These are phyloP conservation scores for Bergia sp. DNA, from an alignment of 92 coral and sea anemone species.

Conservation along the genomic window DNA sequence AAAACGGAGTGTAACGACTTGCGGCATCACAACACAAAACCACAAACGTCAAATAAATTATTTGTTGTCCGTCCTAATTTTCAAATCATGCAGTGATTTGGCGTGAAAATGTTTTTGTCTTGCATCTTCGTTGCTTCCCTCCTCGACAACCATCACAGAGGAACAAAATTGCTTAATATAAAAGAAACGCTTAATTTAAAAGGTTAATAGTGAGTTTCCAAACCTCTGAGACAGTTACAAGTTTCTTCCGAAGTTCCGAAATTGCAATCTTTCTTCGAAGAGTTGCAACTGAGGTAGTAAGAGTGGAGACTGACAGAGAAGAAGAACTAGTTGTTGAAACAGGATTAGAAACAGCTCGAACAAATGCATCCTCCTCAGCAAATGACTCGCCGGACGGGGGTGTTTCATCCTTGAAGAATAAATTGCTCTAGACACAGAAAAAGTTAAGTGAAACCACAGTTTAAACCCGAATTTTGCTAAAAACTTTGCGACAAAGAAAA, in stretches of 20 bases:
- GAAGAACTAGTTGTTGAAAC: conserved; percentile 38
- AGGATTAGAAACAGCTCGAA: conserved; percentile 62
- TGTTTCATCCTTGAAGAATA: conserved; percentile 88
- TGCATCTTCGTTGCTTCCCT: background rate
- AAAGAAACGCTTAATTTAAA: background rate
- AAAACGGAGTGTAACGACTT: background rate
- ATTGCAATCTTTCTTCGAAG: conserved; percentile 47
- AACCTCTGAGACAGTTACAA: conserved; percentile 32
- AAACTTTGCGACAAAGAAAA: background rate
- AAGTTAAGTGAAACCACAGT: conserved; percentile 15
- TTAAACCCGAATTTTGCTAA: background rate
- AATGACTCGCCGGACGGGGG: conserved; percentile 63
- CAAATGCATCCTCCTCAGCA: conserved; percentile 76
- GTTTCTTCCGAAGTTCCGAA: conserved; percentile 48
- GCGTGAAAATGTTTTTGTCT: background rate
- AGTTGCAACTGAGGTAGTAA: conserved; percentile 46
- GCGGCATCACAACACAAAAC: background rate
- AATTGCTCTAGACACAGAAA: conserved; percentile 66
- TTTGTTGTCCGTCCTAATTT: too few species aligned
- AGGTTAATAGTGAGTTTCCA: conserved; percentile 7
- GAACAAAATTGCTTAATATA: background rate
- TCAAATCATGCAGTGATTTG: too few species aligned
- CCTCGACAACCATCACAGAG: background rate
- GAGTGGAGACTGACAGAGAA: conserved; percentile 41
- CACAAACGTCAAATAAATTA: background rate